A percentile compares a stretch with the other conserved stretches of the same genome.
These are phyloP conservation scores for Cheilosia grossa DNA, from an alignment of 2,888 invertebrate genomes.

Conservation along the genomic window DNA sequence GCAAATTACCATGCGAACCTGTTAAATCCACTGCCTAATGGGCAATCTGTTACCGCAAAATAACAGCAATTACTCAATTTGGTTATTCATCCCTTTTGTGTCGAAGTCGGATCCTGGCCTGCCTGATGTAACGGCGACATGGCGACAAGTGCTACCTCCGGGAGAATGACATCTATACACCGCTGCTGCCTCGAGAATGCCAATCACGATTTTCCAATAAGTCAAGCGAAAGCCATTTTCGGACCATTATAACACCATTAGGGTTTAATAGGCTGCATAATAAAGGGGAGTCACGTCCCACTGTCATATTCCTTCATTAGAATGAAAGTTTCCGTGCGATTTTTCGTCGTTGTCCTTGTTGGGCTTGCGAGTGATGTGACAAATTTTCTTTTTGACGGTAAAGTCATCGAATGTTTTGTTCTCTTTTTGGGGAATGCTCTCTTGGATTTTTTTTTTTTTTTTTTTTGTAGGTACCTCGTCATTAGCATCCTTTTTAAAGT, in stretches of 20 bases:
- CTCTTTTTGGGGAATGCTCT: background rate
- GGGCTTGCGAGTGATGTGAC: slow-evolving; percentile 54
- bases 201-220: slow-evolving; percentile 76
- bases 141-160: slow-evolving; percentile 16
- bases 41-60: slow-evolving; percentile 72
- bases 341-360: slow-evolving; percentile 63
- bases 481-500: slow-evolving; percentile 44
- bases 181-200: slow-evolving; percentile 61
- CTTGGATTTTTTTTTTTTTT: slow-evolving; percentile 21
- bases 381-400: slow-evolving; percentile 30
- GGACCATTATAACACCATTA: slow-evolving; percentile 76
- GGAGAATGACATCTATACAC: slow-evolving; percentile 14
- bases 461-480: slow-evolving; percentile 31
- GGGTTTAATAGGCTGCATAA: slow-evolving; percentile 75
- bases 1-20: slow-evolving; percentile 48
- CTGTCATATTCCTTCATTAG: slow-evolving; percentile 74
- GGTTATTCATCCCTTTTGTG: slow-evolving; percentile 47
- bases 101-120: background rate
- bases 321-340: slow-evolving; percentile 68
- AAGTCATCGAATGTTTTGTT: background rate
- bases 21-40: slow-evolving; percentile 64
- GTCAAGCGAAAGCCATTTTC: slow-evolving; percentile 75
- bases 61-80: slow-evolving; percentile 73
- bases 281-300: slow-evolving; percentile 71
- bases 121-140: background rate